Percentiles rank a stretch among this genome's conserved stretches.
phyloP scores from a whole-genome alignment of 2,888 invertebrate species.

The Ophion ventricosus region DNA sequence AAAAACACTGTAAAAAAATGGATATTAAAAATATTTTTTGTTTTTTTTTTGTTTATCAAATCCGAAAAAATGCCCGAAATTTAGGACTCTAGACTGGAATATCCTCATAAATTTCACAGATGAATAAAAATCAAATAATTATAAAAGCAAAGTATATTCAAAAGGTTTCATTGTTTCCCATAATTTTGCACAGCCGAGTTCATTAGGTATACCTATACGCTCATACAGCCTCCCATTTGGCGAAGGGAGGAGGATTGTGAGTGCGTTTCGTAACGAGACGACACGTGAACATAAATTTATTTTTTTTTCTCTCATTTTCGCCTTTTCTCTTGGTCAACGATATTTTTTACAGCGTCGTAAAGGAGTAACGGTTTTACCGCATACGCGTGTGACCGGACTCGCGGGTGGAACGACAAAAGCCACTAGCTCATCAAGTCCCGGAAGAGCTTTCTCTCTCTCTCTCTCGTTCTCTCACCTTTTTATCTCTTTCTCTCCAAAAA shows the following conservation, averaged over 20 bases:
- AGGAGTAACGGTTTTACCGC: slow-evolving; percentile 67
- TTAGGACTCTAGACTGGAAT: too few relatives aligned
- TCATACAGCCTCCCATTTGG: not conserved
- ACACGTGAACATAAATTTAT: slow-evolving; percentile 76
- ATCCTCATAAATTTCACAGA: too few relatives aligned
- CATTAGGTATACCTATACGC: not conserved
- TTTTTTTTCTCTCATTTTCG: slow-evolving; percentile 58
- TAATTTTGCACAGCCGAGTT: not conserved
- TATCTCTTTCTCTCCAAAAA: slow-evolving; percentile 40
- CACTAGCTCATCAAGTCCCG: slow-evolving; percentile 36
- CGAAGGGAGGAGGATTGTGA: slow-evolving; percentile 33
- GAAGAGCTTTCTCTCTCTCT: slow-evolving; percentile 38
- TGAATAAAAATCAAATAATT: too few relatives aligned
- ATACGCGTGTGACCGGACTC: slow-evolving; percentile 25
- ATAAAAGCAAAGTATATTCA: not conserved
- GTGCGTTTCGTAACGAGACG: slow-evolving; percentile 71
- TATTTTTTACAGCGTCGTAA: slow-evolving; percentile 73
- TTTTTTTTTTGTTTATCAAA: too few relatives aligned
- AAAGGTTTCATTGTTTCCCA: not conserved
- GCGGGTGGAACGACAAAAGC: slow-evolving; percentile 31
- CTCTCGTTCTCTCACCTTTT: slow-evolving; percentile 16
- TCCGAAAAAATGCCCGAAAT: too few relatives aligned
- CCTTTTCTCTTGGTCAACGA: not conserved
- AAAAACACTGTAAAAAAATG: too few relatives aligned
- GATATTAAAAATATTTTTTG: too few relatives aligned